phyloP scores from a whole-genome alignment of 2,113 vertebrate genomes.

The Limanda limanda region DNA sequence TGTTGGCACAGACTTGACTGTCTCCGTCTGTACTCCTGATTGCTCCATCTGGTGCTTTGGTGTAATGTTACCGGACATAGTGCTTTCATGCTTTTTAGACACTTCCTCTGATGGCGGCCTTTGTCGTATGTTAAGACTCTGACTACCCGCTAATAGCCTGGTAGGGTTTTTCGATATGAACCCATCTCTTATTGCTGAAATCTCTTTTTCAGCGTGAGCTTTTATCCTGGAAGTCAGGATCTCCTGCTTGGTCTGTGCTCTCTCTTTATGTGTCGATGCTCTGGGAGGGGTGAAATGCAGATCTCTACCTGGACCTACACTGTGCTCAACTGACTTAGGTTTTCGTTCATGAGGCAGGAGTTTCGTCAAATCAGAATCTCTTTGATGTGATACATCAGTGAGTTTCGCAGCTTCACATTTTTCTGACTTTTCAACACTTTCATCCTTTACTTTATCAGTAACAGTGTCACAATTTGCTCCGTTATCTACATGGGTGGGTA shows the following conservation, averaged over 20 bases:
- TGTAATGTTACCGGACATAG: conserved; percentile 24
- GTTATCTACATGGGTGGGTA: conserved; percentile 17
- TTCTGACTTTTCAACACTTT: conserved; percentile 26
- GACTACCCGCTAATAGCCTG: conserved; percentile 50
- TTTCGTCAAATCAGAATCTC: conserved; percentile 43
- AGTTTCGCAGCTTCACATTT: conserved; percentile 40
- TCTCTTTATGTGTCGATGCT: conserved; percentile 72
- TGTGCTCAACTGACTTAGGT: conserved; percentile 55
- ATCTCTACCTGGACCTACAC: conserved; percentile 53
- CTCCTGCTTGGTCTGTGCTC: conserved; percentile 81
- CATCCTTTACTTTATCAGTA: conserved; percentile 30
- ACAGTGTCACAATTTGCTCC: conserved; percentile 28
- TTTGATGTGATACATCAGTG: conserved; percentile 39
- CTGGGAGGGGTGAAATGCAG: conserved; percentile 34
- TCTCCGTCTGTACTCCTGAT: conserved; percentile 31
- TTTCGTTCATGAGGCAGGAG: conserved; percentile 43
- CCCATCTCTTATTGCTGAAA: conserved; percentile 79
- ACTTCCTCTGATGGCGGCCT: conserved; percentile 56
- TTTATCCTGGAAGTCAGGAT: conserved; percentile 84
- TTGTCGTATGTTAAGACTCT: conserved; percentile 50
- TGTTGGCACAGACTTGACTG: conserved; percentile 17
- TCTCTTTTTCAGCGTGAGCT: conserved; percentile 86
- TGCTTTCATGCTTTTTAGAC: conserved; percentile 53
- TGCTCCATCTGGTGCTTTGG: conserved; percentile 39
- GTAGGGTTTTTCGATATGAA: conserved; percentile 63